A percentile compares a stretch with the other conserved stretches of the same genome.
phyloP scores from a whole-genome alignment of 2,113 vertebrate species.

The Tympanuchus pallidicinctus region DNA sequence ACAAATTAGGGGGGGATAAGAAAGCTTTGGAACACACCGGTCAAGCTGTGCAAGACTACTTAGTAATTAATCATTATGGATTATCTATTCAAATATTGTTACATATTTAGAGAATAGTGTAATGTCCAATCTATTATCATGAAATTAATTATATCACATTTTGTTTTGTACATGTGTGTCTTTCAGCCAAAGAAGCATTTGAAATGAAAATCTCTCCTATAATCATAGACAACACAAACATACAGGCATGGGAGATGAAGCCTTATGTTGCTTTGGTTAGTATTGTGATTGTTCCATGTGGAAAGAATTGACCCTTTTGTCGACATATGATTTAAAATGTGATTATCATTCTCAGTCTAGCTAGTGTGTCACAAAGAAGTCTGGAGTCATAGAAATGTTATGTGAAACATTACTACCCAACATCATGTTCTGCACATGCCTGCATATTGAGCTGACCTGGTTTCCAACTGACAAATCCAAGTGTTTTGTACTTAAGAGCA shows the following conservation, averaged over 20 bases:
- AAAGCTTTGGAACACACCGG: background rate
- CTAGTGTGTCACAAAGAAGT: background rate
- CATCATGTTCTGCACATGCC: fast-evolving
- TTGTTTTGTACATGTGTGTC: conserved; percentile 38
- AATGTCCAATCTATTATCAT: background rate
- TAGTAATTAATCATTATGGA: background rate
- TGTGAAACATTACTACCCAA: background rate
- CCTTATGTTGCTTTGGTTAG: conserved; percentile 95
- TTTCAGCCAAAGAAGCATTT: conserved; percentile 92
- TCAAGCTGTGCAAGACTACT: background rate
- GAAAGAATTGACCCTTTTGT: background rate
- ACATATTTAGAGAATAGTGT: background rate
- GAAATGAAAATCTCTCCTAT: conserved; percentile 87
- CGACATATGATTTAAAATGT: background rate
- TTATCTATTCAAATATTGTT: background rate
- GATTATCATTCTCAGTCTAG: background rate
- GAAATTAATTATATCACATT: background rate
- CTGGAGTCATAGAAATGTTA: background rate
- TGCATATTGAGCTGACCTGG: background rate
- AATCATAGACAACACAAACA: conserved; percentile 98
- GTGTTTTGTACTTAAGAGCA: background rate
- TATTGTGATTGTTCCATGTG: conserved; percentile 32
- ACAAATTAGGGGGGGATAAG: background rate
- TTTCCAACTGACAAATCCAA: background rate
- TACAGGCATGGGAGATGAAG: conserved; percentile 98